These are phyloP conservation scores for Hystrix cristata DNA, from an alignment of 2,113 vertebrate genomes.

Conservation along the genomic window DNA sequence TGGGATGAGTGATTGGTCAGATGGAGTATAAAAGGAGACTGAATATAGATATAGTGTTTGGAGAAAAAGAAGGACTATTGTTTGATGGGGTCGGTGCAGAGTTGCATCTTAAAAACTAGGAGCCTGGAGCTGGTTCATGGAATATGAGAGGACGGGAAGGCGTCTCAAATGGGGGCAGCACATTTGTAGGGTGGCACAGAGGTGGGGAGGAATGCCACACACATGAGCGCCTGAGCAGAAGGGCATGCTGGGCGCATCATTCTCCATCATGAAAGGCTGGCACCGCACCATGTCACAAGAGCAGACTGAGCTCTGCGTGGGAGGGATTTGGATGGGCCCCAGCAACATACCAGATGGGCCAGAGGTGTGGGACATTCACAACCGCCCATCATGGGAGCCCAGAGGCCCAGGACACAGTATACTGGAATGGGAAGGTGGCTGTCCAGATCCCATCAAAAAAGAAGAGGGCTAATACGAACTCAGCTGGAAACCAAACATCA, in stretches of 20 bases:
- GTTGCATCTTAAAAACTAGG: not conserved
- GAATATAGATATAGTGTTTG: accelerated
- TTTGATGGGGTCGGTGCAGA: not conserved
- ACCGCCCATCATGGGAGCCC: constrained; percentile 73
- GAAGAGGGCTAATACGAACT: constrained; percentile 56
- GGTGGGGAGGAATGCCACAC: not conserved
- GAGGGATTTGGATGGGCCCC: constrained; percentile 65
- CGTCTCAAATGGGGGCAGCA: not conserved
- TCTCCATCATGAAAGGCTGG: constrained; percentile 62
- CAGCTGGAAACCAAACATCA: constrained; percentile 60
- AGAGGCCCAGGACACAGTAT: constrained; percentile 64
- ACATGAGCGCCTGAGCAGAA: constrained; percentile 40
- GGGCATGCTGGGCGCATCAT: constrained; percentile 63
- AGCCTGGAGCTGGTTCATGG: not conserved
- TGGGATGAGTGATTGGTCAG: accelerated
- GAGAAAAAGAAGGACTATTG: not conserved
- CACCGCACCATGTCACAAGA: not conserved
- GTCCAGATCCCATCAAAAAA: not conserved
- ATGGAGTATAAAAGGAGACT: accelerated
- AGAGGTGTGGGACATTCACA: not conserved
- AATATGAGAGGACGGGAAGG: not conserved
- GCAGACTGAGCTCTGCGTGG: not conserved
- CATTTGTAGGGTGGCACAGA: not conserved
- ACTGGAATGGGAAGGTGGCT: constrained; percentile 65
- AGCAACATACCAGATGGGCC: constrained; percentile 75